Percentiles rank a stretch among this genome's conserved stretches.
Evolutionary conservation across 2,797 vertebrate genomes (phyloP).

Genomic region (Dendrocincla tyrannina): DNA sequence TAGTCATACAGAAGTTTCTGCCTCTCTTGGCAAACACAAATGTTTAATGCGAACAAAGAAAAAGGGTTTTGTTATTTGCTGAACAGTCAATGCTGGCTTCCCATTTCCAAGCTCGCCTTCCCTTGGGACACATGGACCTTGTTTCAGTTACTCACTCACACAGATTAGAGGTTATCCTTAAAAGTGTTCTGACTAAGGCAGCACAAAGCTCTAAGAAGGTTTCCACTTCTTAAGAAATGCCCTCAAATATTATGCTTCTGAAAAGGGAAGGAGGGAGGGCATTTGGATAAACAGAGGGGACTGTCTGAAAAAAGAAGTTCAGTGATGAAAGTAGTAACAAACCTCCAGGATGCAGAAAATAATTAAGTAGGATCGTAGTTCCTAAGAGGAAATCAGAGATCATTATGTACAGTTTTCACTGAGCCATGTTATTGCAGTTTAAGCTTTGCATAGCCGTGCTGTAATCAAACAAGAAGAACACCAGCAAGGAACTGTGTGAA

Average conservation of each 20-base stretch:
- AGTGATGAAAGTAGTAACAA: not conserved
- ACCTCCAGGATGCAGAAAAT: not conserved
- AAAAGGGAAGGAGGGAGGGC: not conserved
- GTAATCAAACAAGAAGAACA: not conserved
- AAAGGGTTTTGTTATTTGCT: not conserved
- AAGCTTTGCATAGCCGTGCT: not conserved
- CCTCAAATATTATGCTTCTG: slow-evolving; percentile 17
- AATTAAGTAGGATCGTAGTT: slow-evolving; percentile 55
- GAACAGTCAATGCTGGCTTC: not conserved
- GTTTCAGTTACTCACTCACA: not conserved
- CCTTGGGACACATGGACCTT: not conserved
- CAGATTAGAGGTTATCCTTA: not conserved
- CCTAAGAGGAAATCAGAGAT: slow-evolving; percentile 47
- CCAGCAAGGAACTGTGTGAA: not conserved
- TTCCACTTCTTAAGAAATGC: slow-evolving; percentile 33
- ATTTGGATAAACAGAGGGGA: slow-evolving; percentile 19
- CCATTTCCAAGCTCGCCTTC: not conserved
- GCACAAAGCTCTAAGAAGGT: not conserved
- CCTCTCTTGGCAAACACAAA: not conserved
- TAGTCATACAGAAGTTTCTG: not conserved
- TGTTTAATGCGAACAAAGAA: not conserved
- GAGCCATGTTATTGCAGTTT: slow-evolving; percentile 42
- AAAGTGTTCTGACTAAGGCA: not conserved
- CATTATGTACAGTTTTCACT: slow-evolving; percentile 33
- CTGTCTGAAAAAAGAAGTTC: slow-evolving; percentile 21